Base-by-base conservation (phyloP, 1,140 invertebrate species). In the Euschistus heros region DNA sequence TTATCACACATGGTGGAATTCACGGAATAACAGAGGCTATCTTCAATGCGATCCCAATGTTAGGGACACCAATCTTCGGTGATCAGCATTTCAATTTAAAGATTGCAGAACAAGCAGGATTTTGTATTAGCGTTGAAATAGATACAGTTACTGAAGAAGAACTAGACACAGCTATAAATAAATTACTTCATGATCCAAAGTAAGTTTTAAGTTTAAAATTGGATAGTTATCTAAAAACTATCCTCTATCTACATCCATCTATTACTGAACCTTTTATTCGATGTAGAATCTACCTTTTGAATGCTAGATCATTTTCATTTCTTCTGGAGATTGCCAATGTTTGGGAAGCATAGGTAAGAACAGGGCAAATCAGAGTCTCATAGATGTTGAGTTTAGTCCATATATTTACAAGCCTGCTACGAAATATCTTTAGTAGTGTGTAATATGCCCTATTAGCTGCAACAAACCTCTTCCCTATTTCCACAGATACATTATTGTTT, bases 11-110 rank as follows among this genome's bases (percentile, higher is more conserved):
- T 68, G 73, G 75, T 50, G 79, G 80, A 10, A 69, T 74, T 22
- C 70, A 78, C 33, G 76, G 77, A 61, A 75, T 75, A 10, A 71
- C 75, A 42, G 79, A 82, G 73, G 74, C 77, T 2, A 70, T 78
- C 7, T 74, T 74, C 60, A 73, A 76, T 68, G 77, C 75, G 4
- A 73, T 79, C 2, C 80, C 80, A 1, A 68, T 80, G 7, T 68
- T 82, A 30, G 75, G 74, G 4, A 70, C 81, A 8, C 80, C 80
- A 2, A 72, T 82, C 24, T 74, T 75, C 46, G 70, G 71, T n/a
- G 80, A 81, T 68, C 75, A 77, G 60, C 2, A 67, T 61, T 64
- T 30, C 47, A 57, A 57, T 26, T 5, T 57, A 24, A 60, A 54
- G 37, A 63, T 42, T 22, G n/a, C 52, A 17, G 59, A 33, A 22